These are phyloP conservation scores for Chaetorhynchus papuensis DNA, from an alignment of 2,113 vertebrate species.

Conservation along the genomic window DNA sequence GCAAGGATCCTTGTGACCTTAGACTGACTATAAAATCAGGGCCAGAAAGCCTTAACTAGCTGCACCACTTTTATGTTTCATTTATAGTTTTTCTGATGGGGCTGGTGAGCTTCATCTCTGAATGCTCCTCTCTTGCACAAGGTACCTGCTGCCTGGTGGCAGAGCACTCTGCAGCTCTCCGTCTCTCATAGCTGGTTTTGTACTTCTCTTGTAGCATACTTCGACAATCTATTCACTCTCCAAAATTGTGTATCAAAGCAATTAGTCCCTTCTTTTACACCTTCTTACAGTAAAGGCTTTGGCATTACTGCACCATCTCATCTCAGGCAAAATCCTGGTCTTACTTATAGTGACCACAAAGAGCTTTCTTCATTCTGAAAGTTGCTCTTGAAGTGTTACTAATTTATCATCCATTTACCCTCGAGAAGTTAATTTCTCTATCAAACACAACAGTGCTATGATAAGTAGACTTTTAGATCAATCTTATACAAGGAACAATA, in stretches of 20 bases:
- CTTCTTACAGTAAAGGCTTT: neutral
- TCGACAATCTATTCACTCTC: neutral
- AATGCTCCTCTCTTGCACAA: neutral
- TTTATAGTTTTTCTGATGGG: neutral
- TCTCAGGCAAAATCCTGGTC: neutral
- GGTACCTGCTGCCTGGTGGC: neutral
- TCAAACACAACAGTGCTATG: neutral
- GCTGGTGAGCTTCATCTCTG: neutral
- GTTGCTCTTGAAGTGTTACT: neutral
- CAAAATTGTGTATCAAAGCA: neutral
- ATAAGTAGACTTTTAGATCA: neutral
- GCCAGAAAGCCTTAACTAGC: neutral
- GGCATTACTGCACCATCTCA: neutral
- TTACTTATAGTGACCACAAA: rapidly evolving
- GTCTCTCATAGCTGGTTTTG: neutral
- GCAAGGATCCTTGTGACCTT: neutral
- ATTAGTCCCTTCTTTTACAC: neutral
- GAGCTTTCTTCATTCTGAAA: neutral
- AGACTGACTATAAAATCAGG: neutral
- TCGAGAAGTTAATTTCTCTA: neutral
- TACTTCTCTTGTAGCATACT: neutral
- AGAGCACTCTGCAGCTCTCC: neutral
- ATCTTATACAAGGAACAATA: neutral
- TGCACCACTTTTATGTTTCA: neutral
- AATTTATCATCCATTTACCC: neutral